Evolutionary conservation across 1,140 invertebrate species (phyloP).

Genomic region (Papilio dardanus): DNA sequence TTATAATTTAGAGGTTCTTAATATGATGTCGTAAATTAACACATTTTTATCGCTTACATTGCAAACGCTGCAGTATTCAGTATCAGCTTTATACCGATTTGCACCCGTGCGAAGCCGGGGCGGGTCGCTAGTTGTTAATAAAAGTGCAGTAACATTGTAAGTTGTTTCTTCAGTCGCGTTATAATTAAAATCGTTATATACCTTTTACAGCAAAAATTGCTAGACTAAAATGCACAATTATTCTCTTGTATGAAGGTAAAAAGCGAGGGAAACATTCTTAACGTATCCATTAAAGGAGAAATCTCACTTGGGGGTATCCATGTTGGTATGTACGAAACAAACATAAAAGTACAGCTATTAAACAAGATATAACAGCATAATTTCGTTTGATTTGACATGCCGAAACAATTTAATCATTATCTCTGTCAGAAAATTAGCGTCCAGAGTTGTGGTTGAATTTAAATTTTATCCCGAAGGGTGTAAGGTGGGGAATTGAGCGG

Average conservation of each 20-base stretch:
- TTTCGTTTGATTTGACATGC: constrained; percentile 81
- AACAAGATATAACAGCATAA: constrained; percentile 81
- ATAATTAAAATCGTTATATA: not conserved
- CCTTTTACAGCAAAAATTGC: not conserved
- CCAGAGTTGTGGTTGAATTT: constrained; percentile 38
- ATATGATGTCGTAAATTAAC: too few relatives aligned
- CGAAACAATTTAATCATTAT: constrained; percentile 82
- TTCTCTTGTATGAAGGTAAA: constrained; percentile 10
- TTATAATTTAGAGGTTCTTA: too few relatives aligned
- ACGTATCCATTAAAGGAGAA: constrained; percentile 60
- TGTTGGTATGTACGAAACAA: constrained; percentile 64
- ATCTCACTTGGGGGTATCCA: constrained; percentile 65
- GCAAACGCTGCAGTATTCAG: too few relatives aligned
- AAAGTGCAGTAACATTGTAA: too few relatives aligned
- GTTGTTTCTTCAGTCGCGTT: not conserved
- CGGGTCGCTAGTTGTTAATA: too few relatives aligned
- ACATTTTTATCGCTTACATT: too few relatives aligned
- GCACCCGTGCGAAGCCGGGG: too few relatives aligned
- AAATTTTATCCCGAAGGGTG: constrained; percentile 40
- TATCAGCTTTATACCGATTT: too few relatives aligned
- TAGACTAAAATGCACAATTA: constrained; percentile 22
- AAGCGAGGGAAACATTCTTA: constrained; percentile 40
- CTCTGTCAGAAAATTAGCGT: constrained; percentile 71
- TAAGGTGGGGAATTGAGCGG: constrained; percentile 52
- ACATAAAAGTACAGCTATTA: constrained; percentile 73